Base-by-base conservation (phyloP, 2,113 vertebrate species). In the Columba janthina region DNA sequence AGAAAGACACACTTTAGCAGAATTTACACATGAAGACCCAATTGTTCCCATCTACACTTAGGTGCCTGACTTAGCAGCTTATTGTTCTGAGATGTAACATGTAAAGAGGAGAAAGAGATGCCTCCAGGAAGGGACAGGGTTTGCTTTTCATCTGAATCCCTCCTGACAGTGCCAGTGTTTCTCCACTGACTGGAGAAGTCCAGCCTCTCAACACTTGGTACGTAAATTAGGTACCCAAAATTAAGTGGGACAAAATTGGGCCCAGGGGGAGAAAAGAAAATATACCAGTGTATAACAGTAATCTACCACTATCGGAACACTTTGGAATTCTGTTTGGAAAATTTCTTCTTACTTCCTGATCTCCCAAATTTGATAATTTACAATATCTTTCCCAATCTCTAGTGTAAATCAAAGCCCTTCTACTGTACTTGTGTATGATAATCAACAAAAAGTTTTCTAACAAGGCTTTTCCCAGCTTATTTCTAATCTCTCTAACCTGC, bases 401-500 rank as follows among this genome's bases (percentile, higher is more conserved):
- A 44, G 26, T 25, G 17, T 83, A 93, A 96, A 91, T 91, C 90
- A 84, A 80, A 53, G 36, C 58, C 56, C 31, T 85, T 78, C 58
- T 93, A 58, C 79, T 58, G 29, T 64, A 84, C 44, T 93, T 62
- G 22, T 32, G 32, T 46, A 73, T 7, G 42, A 5, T 60, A 93
- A 93, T 60, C 75, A 91, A 94, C n/a, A 93, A 64, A 9, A 74
- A n/a, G 16, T 86, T 88, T 91, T 92, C 83, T 77, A 58, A 46
- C 28, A 50, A 62, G 83, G 53, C 28, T 78, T 90, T 95, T 91
- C 71, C 66, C 78, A 92, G 53, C 21, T 92, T 91, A 40, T 83
- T 85, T 61, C 84, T 92, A 65, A 88, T 94, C 78, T 89, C 71
- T 75, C 50, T 58, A 92, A 64, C 38, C 73, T 87, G 69, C 88